Evolutionary conservation across 2,888 invertebrate genomes (phyloP), one percentile per base, ranked within the genome.

Genomic region (Epistrophella euchroma): DNA sequence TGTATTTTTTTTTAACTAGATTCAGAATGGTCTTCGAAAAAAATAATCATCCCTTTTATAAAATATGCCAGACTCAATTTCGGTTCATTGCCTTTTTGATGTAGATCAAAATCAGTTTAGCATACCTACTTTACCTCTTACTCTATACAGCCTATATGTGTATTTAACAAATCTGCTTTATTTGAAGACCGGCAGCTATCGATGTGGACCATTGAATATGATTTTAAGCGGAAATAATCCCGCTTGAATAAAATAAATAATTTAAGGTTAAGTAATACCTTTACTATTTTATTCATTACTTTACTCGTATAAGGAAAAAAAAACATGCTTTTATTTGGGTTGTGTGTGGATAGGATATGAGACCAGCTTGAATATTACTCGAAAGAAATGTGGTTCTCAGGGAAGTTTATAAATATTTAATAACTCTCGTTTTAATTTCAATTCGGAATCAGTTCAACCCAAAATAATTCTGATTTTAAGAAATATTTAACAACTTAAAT

Each of bases 81-180:
- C 68, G 37, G 45, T 68, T 52, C 68, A 68, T 68, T 68, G 68
- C 52, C 45, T 68, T 68, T 68, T 52, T 68, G 68, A 68, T 68
- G 50, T 68, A 52, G 68, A 68, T 68, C 68, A 68, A 68, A 68
- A 68, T 68, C 68, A 68, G 68, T 68, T 68, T 68, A 68, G 52
- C 68, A 52, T 52, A 47, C 35, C 35, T 32, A 5, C 32, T 28
- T 5, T 43, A 52, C 25, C 3, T 25, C 9, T 40, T 5, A 4
- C 28, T 28, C 32, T 6, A 28, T 28, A 32, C 9, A n/a, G n/a
- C 32, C 32, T 9, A n/a, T 9, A 32, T 32, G 32, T 32, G 32
- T 68, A 37, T 68, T 68, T 68, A 52, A 52, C 50, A 37, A 52
- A 52, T 68, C 37, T 37, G 35, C 25, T 68, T 68, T 52, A 52